Evolutionary conservation across 2,797 vertebrate species (phyloP), one percentile per base, ranked within the genome.

Genomic region (Catharus ustulatus): DNA sequence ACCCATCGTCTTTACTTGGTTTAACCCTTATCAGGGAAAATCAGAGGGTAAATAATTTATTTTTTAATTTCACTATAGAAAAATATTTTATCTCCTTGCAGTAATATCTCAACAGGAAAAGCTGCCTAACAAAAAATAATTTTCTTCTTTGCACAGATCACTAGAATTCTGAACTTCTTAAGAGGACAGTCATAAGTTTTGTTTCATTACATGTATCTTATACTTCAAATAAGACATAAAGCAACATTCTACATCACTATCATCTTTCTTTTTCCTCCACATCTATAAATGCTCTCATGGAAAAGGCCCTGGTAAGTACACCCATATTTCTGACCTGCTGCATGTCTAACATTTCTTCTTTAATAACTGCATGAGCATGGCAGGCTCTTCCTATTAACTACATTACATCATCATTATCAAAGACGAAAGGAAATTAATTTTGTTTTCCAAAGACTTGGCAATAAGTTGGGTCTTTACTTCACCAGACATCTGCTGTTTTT

Each of bases 391-490:
- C 97, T 97, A 98, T 96, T 97, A 98, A 95, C 97, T 87, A 87
- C 97, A 98, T 98, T 97, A 98, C 98, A 95, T 98, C 98, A 98
- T 75, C 96, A 97, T 98, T 98, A 98, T 98, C 98, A 98, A 98
- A 98, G 98, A 97, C 59, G 91, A 98, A 98, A 98, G 98, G 98
- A 98, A 98, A 98, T 98, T 97, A 98, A 98, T 98, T 98, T 96
- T 98, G 96, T 98, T 98, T 98, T 98, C 96, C 97, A 98, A 98
- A 97, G 97, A 86, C 97, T 98, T 98, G 98, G 98, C 98, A 97
- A 94, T 93, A 85, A 96, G 94, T 96, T 6, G 90, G 84, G 83
- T 96, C 97, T 98, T 98, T 97, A 97, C 98, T 98, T 98, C 97
- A 97, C 95, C 97, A 97, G 97, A 98, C 98, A 98, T 98, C 98